Evolutionary conservation across 2,113 vertebrate species (phyloP).

Genomic region (Carassius gibelio): DNA sequence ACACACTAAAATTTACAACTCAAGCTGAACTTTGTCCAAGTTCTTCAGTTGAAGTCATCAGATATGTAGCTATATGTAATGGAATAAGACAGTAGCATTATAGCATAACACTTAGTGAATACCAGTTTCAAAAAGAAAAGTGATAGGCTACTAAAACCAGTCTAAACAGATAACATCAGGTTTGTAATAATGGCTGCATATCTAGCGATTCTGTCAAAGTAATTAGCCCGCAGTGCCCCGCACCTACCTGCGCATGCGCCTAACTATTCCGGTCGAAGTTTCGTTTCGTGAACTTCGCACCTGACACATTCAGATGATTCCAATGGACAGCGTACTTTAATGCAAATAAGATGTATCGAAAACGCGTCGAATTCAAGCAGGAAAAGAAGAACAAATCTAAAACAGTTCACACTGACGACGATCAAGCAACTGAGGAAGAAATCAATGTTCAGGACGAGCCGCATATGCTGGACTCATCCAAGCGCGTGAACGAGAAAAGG

Average conservation of each 20-base stretch:
- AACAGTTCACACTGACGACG: slow-evolving; percentile 13
- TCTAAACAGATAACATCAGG: not conserved
- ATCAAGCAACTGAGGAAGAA: not conserved
- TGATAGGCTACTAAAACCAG: not conserved
- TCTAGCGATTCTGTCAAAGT: too few relatives aligned
- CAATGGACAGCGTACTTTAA: not conserved
- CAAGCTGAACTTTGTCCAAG: slow-evolving; percentile 37
- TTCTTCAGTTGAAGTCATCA: not conserved
- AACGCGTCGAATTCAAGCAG: slow-evolving; percentile 23
- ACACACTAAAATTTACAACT: not conserved
- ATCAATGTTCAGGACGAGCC: not conserved
- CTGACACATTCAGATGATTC: not conserved
- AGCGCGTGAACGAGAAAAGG: slow-evolving; percentile 21
- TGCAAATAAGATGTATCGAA: slow-evolving; percentile 35
- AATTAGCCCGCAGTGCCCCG: too few relatives aligned
- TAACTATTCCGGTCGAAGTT: not conserved
- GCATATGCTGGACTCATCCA: not conserved
- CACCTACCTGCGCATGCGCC: slow-evolving; percentile 9
- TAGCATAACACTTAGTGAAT: not conserved
- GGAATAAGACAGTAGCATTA: not conserved
- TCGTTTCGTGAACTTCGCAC: not conserved
- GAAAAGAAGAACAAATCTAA: slow-evolving; percentile 31
- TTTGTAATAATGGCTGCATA: not conserved
- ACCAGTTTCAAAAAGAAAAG: not conserved
- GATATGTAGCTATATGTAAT: not conserved